Conservation (phyloP, 1,140 invertebrate genomes). For the Temnothorax longispinosus region DNA sequence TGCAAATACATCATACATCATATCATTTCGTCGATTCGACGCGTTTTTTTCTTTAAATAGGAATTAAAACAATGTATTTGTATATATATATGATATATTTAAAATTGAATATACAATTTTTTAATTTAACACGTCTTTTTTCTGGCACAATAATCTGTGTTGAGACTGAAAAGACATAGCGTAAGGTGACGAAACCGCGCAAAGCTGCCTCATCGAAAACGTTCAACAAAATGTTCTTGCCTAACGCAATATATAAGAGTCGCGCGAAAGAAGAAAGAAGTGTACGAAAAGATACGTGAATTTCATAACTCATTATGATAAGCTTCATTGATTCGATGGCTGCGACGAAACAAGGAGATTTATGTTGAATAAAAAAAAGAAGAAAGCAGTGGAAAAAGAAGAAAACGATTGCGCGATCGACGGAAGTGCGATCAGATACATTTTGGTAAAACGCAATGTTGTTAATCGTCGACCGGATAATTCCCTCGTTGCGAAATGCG, state of each 20-base stretch:
- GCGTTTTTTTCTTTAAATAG: not conserved
- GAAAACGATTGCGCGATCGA: not conserved
- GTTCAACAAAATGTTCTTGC: not conserved
- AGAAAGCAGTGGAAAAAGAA: too few relatives aligned
- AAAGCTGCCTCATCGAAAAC: not conserved
- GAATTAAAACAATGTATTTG: not conserved
- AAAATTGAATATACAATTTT: not conserved
- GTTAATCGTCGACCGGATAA: not conserved
- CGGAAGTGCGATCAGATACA: not conserved
- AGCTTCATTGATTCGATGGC: not conserved
- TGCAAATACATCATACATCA: not conserved
- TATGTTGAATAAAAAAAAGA: not conserved
- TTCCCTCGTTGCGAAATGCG: not conserved
- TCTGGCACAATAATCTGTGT: not conserved
- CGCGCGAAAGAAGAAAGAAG: not conserved
- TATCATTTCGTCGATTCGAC: not conserved
- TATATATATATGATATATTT: not conserved
- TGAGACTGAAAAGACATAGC: not conserved
- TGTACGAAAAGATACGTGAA: not conserved
- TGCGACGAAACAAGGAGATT: not conserved
- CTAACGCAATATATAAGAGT: not conserved
- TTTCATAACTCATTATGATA: constrained; percentile 20
- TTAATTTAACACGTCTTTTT: not conserved
- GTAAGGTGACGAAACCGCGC: not conserved
- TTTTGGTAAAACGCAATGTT: not conserved